Evolutionary conservation across 23 tunicate genomes (phyloP).

Genomic region (Trididemnum clinides): DNA sequence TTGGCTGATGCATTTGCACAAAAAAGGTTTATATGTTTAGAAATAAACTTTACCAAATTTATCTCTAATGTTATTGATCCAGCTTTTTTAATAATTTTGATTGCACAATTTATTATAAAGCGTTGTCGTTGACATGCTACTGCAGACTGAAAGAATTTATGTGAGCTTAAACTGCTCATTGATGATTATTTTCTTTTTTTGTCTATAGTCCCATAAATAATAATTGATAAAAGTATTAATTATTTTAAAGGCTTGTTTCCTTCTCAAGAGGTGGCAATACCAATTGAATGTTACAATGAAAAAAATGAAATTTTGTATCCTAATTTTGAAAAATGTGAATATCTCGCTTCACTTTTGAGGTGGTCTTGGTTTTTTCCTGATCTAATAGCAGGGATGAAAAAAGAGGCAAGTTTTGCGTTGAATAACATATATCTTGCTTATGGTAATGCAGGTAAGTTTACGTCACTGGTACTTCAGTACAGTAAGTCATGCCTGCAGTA

Average conservation of each 20-base stretch:
- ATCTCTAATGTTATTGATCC: too few relatives aligned
- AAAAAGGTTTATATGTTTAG: too few relatives aligned
- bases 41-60: too few relatives aligned
- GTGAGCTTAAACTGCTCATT: conserved; percentile 9
- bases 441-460: too few relatives aligned
- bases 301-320: conserved; percentile 63
- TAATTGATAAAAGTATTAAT: neutral
- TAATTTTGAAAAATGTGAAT: conserved; percentile 56
- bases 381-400: conserved; percentile 49
- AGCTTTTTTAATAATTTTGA: too few relatives aligned
- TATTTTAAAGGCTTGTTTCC: conserved; percentile 84
- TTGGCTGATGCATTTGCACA: too few relatives aligned
- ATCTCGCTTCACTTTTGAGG: conserved; percentile 36
- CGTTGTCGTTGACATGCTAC: neutral
- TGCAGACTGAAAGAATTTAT: neutral
- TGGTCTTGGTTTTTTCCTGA: conserved; percentile 74
- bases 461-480: too few relatives aligned
- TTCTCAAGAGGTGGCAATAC: conserved; percentile 15
- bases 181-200: neutral
- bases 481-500: too few relatives aligned
- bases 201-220: neutral
- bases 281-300: conserved; percentile 39
- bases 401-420: conserved; percentile 36
- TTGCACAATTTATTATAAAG: too few relatives aligned
- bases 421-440: too few relatives aligned